Conservation (phyloP, 2,888 invertebrate genomes). For the Ennomos fuscantarius region DNA sequence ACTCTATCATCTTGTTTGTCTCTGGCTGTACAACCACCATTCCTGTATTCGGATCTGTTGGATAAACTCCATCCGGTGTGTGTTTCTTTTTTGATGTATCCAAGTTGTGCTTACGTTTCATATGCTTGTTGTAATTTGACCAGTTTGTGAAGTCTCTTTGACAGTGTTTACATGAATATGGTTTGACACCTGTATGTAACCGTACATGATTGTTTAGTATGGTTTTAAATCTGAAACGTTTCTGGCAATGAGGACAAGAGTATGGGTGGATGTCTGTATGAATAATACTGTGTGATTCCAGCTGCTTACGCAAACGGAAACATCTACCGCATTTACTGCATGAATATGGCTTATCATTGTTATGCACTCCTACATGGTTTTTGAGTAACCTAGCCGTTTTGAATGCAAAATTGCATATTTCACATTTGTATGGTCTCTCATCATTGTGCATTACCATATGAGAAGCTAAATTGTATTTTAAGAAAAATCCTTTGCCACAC, state of each 20-base stretch:
- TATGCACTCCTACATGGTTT: conserved; percentile 58
- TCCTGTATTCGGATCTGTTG: conserved; percentile 60
- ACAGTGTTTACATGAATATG: conserved; percentile 89
- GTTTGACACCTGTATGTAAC: conserved; percentile 88
- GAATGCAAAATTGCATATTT: conserved; percentile 66
- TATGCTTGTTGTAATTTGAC: conserved; percentile 92
- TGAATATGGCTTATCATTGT: conserved; percentile 54
- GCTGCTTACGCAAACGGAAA: conserved; percentile 57
- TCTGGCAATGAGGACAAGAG: conserved; percentile 88
- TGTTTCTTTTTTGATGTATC: conserved; percentile 63
- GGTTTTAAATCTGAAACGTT: conserved; percentile 81
- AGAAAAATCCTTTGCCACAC: conserved; percentile 65
- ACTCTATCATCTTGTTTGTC: conserved; percentile 55
- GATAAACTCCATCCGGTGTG: conserved; percentile 68
- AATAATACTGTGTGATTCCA: conserved; percentile 88
- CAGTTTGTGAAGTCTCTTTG: conserved; percentile 89
- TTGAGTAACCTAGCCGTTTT: conserved; percentile 53
- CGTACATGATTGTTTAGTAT: conserved; percentile 81
- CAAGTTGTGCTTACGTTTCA: conserved; percentile 89
- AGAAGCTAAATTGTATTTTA: conserved; percentile 53
- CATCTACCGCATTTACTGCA: conserved; percentile 62
- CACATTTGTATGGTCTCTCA: conserved; percentile 61
- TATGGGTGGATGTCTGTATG: conserved; percentile 90
- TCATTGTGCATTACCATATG: conserved; percentile 65
- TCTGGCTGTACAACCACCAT: conserved; percentile 51